phyloP scores from a whole-genome alignment of 2,888 invertebrate species.

The Stenurella melanura region DNA sequence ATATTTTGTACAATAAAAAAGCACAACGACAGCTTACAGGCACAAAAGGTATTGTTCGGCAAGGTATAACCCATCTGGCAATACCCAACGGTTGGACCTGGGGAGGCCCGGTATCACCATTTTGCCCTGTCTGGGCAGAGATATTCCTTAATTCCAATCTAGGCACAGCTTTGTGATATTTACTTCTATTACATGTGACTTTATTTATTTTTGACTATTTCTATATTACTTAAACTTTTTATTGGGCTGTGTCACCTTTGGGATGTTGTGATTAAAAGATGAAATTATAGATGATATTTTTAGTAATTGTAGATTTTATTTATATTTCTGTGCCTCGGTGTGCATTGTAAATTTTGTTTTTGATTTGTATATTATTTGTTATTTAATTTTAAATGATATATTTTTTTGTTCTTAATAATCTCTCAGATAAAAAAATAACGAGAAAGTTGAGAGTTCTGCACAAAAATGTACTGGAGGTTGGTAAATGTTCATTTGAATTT shows the following conservation, averaged over 20 bases:
- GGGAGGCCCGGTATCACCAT: conserved; percentile 86
- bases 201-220: conserved; percentile 58
- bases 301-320: conserved; percentile 1
- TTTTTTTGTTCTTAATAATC: background rate
- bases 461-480: background rate
- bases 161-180: conserved; percentile 68
- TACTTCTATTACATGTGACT: conserved; percentile 59
- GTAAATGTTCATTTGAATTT: background rate
- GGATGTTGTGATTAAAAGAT: conserved; percentile 35
- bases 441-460: background rate
- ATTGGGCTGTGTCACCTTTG: conserved; percentile 45
- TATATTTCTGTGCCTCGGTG: background rate
- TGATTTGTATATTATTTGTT: conserved; percentile 10
- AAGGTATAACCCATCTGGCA: conserved; percentile 84
- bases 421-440: background rate
- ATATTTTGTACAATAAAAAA: conserved; percentile 61
- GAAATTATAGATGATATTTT: conserved; percentile 19
- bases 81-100: conserved; percentile 90
- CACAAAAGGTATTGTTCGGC: conserved; percentile 78
- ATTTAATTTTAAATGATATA: conserved; percentile 17
- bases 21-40: conserved; percentile 73
- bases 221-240: conserved; percentile 32
- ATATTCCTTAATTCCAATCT: conserved; percentile 70
- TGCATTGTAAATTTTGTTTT: conserved; percentile 2
- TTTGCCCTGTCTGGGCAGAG: conserved; percentile 87